Base-by-base conservation (phyloP, 1,140 invertebrate genomes). In the Potamilus streckersoni region DNA sequence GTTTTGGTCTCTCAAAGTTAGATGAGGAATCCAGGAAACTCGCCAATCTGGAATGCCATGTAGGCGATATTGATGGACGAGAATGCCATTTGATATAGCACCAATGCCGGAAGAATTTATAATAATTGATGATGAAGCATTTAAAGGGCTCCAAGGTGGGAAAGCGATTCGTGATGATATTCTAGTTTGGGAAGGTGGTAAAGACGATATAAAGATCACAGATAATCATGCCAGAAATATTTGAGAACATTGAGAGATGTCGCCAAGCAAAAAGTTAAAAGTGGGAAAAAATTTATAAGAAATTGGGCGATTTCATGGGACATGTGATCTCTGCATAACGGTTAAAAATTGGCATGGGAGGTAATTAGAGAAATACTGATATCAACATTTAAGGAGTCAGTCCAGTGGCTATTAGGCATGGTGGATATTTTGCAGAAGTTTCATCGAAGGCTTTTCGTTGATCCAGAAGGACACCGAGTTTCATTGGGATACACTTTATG, bases 101-200 rank as follows among this genome's bases (percentile, higher is more conserved):
- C 38, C 38, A 11, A 11, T 49, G 38, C 38, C 67, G 68, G 19
- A 88, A 89, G 74, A 75, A 85, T 5, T 90, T 88, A 74, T 76
- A 66, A 14, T 64, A 27, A 85, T n/a, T n/a, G n/a, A 85, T 69
- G 71, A 77, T 27, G 73, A 84, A 74, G 82, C 83, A 57, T 80
- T 89, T 60, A 78, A 82, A 69, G 83, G 82, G 38, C 72, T 90
- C 19, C n/a, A 74, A 61, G 86, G 88, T 49, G 80, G 89, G 16
- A 81, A 74, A 55, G 71, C 85, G 8, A 86, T 86, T 68, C 76
- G 86, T 69, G 88, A 90, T 80, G 89, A 90, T 74, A 84, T 89
- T 17, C 38, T 90, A 14, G 71, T 49, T 49, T 49, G 38, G 38
- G 38, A 6, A 49, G 11, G 38, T 49, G 11, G 38, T 8, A 8